Evolutionary conservation across 2,888 invertebrate species (phyloP).

Genomic region (Fragum fragum): DNA sequence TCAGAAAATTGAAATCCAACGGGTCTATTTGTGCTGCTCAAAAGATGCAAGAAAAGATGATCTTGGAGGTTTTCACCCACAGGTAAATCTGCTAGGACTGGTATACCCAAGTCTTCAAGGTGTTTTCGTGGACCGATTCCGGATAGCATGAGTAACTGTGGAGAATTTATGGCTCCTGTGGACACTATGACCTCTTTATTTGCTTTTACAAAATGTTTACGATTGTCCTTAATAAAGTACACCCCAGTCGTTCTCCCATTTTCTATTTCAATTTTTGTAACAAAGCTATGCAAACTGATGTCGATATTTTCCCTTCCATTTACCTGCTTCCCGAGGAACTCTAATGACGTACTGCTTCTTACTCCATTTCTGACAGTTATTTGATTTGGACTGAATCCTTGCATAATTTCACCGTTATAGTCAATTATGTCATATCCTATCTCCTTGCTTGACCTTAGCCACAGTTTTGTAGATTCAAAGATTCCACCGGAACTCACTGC

Average conservation of each 20-base stretch:
- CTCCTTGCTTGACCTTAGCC: slow-evolving; percentile 37
- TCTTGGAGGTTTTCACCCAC: slow-evolving; percentile 61
- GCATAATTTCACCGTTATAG: slow-evolving; percentile 46
- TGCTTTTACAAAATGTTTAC: too few species aligned
- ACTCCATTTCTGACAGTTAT: slow-evolving; percentile 38
- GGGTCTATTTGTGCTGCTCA: slow-evolving; percentile 30
- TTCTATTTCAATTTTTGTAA: slow-evolving; percentile 74
- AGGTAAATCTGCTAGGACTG: slow-evolving; percentile 79
- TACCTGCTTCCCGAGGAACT: slow-evolving; percentile 31
- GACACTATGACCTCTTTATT: too few species aligned
- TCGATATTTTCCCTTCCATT: slow-evolving; percentile 34
- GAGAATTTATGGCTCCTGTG: too few species aligned
- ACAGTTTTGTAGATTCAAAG: slow-evolving; percentile 16
- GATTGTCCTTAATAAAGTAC: too few species aligned
- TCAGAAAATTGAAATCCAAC: slow-evolving; percentile 36
- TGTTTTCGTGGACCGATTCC: slow-evolving; percentile 54
- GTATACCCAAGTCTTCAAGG: slow-evolving; percentile 81
- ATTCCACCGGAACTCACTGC: slow-evolving; percentile 12
- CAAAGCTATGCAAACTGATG: slow-evolving; percentile 57
- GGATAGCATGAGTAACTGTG: too few species aligned
- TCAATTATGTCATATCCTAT: slow-evolving; percentile 39
- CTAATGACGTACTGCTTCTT: slow-evolving; percentile 39
- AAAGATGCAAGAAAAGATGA: slow-evolving; percentile 33
- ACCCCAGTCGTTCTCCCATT: slow-evolving; percentile 67
- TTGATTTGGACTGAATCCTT: slow-evolving; percentile 41